A percentile compares a stretch with the other conserved stretches of the same genome.
phyloP scores from a whole-genome alignment of 2,888 invertebrate species.

The Siphonodentalium dalli region DNA sequence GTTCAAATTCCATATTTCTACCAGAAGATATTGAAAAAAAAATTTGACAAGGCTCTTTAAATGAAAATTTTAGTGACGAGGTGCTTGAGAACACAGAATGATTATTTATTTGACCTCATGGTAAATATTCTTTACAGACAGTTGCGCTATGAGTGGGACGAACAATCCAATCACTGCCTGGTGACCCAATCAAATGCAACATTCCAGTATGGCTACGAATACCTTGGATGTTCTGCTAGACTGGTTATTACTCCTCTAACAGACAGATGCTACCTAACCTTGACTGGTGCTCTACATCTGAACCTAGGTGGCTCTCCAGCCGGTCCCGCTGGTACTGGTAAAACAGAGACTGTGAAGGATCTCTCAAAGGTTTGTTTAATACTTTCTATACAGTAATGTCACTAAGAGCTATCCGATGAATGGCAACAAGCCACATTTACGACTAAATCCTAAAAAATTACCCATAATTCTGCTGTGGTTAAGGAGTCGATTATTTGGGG shows the following conservation, averaged over 20 bases:
- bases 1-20: too few species aligned
- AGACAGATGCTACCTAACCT: constrained; percentile 62
- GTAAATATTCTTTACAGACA: too few species aligned
- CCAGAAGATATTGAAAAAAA: too few species aligned
- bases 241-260: constrained; percentile 64
- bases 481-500: too few species aligned
- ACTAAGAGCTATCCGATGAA: too few species aligned
- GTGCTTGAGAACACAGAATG: too few species aligned
- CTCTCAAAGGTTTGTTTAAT: constrained; percentile 56
- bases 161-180: constrained; percentile 60
- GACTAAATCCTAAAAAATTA: too few species aligned
- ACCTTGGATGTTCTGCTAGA: constrained; percentile 64
- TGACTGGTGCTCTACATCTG: constrained; percentile 63
- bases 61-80: too few species aligned
- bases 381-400: neutral
- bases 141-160: constrained; percentile 64
- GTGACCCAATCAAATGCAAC: constrained; percentile 62
- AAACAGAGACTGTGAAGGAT: constrained; percentile 66
- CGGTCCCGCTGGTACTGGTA: constrained; percentile 65
- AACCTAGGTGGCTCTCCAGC: constrained; percentile 64
- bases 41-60: too few species aligned
- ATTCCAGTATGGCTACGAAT: constrained; percentile 64
- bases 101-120: too few species aligned
- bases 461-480: too few species aligned
- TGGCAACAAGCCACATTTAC: too few species aligned